Percentiles rank a stretch among this genome's conserved stretches.
phyloP scores from a whole-genome alignment of 2,888 invertebrate genomes.

The Orthosia cruda region DNA sequence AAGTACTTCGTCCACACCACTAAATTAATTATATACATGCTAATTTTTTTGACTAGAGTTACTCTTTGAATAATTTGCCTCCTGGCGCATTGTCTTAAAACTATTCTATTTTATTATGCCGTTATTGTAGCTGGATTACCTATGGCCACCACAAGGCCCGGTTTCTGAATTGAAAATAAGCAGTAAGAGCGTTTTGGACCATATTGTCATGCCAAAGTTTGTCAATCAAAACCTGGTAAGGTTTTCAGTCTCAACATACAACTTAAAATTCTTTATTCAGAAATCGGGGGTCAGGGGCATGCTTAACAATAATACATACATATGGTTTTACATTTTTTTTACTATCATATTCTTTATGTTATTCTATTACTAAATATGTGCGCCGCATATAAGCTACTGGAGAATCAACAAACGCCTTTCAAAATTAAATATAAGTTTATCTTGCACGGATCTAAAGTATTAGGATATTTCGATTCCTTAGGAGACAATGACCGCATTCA shows the following conservation, averaged over 20 bases:
- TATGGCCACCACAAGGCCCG: neutral
- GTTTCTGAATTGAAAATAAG: neutral
- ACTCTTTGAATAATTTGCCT: constrained; percentile 54
- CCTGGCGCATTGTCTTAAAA: constrained; percentile 9
- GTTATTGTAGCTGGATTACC: constrained; percentile 2
- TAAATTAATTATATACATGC: constrained; percentile 74
- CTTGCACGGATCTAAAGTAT: neutral
- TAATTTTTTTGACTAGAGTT: constrained; percentile 78
- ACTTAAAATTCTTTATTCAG: constrained; percentile 4
- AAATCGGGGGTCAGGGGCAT: neutral
- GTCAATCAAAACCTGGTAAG: neutral
- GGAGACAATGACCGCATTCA: too few relatives aligned
- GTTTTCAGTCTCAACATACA: neutral
- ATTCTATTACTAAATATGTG: constrained; percentile 6
- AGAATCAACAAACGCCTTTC: neutral
- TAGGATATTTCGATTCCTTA: too few relatives aligned
- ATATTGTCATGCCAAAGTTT: neutral
- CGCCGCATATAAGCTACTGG: neutral
- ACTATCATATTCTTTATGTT: neutral
- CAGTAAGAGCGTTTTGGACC: neutral
- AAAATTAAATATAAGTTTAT: neutral
- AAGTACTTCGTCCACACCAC: constrained; percentile 5
- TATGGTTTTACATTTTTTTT: neutral
- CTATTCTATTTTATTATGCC: constrained; percentile 14
- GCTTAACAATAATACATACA: constrained; percentile 17